A percentile compares a stretch with the other conserved stretches of the same genome.
Evolutionary conservation across 2,797 vertebrate species (phyloP).

Genomic region (Dicrostonyx torquatus): DNA sequence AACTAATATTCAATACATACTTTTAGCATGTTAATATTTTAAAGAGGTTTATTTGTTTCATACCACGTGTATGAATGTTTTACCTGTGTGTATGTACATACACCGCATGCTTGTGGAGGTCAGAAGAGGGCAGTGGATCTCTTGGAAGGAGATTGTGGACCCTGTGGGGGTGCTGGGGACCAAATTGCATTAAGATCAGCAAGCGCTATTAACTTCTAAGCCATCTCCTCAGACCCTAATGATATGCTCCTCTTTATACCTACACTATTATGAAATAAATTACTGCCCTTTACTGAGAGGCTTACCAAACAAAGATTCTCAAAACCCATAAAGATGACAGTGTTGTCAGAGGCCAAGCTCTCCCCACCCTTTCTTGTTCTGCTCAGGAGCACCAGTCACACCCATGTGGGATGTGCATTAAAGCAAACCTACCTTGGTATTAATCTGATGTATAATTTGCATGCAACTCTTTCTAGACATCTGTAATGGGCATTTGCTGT

Average conservation of each 20-base stretch:
- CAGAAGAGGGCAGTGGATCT: not conserved
- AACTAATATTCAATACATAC: not conserved
- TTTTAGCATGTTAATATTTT: not conserved
- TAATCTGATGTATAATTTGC: not conserved
- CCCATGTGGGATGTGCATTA: fast-evolving
- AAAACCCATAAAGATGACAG: not conserved
- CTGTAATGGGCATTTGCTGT: not conserved
- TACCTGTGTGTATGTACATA: not conserved
- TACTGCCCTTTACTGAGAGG: not conserved
- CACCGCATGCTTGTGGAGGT: not conserved
- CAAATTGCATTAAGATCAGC: not conserved
- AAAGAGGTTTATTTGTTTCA: not conserved
- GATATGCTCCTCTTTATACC: not conserved
- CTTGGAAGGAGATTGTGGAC: not conserved
- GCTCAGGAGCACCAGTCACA: not conserved
- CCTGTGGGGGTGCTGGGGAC: not conserved
- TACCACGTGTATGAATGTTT: not conserved
- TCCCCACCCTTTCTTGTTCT: not conserved
- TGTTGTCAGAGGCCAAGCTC: no score
- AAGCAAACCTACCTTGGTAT: not conserved
- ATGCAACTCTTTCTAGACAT: not conserved
- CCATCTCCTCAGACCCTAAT: not conserved
- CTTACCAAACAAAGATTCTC: not conserved
- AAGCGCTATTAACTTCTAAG: not conserved
- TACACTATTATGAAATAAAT: not conserved